Conservation (phyloP, 64 coral and sea anemone species). For the Stichodactyla mertensii region DNA sequence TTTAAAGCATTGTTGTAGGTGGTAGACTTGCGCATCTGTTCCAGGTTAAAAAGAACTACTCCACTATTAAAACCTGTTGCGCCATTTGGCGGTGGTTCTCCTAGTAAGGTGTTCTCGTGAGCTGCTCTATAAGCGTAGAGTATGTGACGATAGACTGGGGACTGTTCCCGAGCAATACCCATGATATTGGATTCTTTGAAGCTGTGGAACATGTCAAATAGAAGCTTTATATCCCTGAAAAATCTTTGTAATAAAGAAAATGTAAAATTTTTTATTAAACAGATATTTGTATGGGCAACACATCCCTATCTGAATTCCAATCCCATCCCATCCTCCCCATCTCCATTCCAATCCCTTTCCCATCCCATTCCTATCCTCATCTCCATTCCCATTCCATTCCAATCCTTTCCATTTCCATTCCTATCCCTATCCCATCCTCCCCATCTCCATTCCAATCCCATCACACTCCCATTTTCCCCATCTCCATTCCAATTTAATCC, state of each 20-base stretch:
- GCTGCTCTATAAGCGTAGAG: slow-evolving; percentile 45
- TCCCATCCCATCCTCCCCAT: too few relatives aligned
- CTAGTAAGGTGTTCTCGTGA: slow-evolving; percentile 58
- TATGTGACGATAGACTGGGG: slow-evolving; percentile 72
- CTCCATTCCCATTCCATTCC: too few relatives aligned
- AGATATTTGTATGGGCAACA: background rate
- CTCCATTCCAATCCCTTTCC: too few relatives aligned
- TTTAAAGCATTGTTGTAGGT: slow-evolving; percentile 52
- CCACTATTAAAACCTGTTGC: slow-evolving; percentile 91
- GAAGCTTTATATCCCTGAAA: slow-evolving; percentile 62
- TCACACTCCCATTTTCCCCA: too few relatives aligned
- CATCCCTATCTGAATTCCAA: too few relatives aligned
- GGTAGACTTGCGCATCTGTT: slow-evolving; percentile 47
- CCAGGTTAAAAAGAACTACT: slow-evolving; percentile 65
- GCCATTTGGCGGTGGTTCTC: slow-evolving; percentile 71
- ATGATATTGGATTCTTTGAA: slow-evolving; percentile 68
- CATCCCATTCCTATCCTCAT: too few relatives aligned
- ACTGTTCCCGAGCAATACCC: slow-evolving; percentile 70
- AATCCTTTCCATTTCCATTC: too few relatives aligned
- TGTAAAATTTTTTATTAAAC: background rate
- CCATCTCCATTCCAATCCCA: too few relatives aligned
- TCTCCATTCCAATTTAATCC: too few relatives aligned
- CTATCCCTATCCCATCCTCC: too few relatives aligned
- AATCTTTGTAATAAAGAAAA: background rate
- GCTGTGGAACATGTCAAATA: slow-evolving; percentile 71